A percentile compares a stretch with the other conserved stretches of the same genome.
Conservation (phyloP, 2,113 vertebrate genomes). For the Macrotis lagotis region DNA sequence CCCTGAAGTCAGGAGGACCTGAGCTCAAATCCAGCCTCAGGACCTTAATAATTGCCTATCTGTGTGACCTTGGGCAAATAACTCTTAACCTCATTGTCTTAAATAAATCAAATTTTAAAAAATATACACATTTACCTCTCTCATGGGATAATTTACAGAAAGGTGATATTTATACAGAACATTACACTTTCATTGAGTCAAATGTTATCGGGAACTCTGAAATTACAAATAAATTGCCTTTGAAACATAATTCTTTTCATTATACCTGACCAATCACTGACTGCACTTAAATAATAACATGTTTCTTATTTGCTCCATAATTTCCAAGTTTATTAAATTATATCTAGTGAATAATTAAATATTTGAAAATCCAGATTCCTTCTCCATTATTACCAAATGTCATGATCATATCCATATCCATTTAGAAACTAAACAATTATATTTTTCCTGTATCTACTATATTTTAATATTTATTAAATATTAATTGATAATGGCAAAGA, state of each 20-base stretch:
- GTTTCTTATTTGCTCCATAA: not conserved
- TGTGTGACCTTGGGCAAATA: too few species aligned
- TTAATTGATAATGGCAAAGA: not conserved
- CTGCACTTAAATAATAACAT: not conserved
- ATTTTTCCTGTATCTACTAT: not conserved
- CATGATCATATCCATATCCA: not conserved
- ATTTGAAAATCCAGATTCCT: not conserved
- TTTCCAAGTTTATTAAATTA: not conserved
- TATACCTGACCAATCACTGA: not conserved
- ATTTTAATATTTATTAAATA: not conserved
- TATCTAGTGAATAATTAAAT: not conserved
- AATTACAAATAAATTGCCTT: not conserved
- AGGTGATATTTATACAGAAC: not conserved
- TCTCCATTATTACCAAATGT: not conserved
- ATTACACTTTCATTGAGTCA: not conserved
- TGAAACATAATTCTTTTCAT: not conserved
- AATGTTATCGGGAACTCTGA: not conserved
- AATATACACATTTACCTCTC: not conserved
- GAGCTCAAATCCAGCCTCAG: too few species aligned
- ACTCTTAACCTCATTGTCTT: too few species aligned
- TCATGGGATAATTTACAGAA: not conserved
- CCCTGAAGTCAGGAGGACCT: too few species aligned
- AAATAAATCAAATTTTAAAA: too few species aligned
- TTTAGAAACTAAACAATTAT: not conserved
- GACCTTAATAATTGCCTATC: too few species aligned